phyloP scores from a whole-genome alignment of 2,888 invertebrate genomes.

The Chymomyza caudatula region DNA sequence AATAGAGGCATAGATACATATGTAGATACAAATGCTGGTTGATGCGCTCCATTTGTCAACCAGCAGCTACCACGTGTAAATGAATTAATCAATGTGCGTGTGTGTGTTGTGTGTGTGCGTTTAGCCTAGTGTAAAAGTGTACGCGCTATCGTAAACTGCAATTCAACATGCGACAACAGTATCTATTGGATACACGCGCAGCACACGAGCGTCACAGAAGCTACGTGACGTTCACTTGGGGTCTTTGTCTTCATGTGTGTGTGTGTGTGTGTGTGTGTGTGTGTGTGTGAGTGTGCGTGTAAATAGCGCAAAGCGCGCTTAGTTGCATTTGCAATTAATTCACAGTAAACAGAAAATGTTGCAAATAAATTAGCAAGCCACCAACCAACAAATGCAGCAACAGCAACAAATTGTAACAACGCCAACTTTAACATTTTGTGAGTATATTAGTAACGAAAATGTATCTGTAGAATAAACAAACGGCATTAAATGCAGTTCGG shows the following conservation, averaged over 20 bases:
- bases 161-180: slow-evolving; percentile 34
- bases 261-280: slow-evolving; percentile 10
- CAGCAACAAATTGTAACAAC: slow-evolving; percentile 20
- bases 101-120: slow-evolving; percentile 19
- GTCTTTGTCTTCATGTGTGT: slow-evolving; percentile 9
- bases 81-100: not conserved
- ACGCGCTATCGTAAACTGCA: slow-evolving; percentile 31
- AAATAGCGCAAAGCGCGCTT: slow-evolving; percentile 67
- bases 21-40: slow-evolving; percentile 16
- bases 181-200: slow-evolving; percentile 36
- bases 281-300: slow-evolving; percentile 36
- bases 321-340: slow-evolving; percentile 68
- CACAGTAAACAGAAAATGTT: slow-evolving; percentile 71
- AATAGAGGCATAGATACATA: slow-evolving; percentile 16
- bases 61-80: slow-evolving; percentile 37
- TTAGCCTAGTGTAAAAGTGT: not conserved
- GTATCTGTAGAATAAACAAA: slow-evolving; percentile 30
- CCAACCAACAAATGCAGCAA: slow-evolving; percentile 18
- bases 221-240: not conserved
- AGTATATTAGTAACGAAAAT: slow-evolving; percentile 14
- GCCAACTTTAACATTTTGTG: too few relatives aligned
- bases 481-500: slow-evolving; percentile 53
- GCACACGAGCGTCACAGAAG: slow-evolving; percentile 4
- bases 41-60: slow-evolving; percentile 53
- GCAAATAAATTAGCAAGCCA: slow-evolving; percentile 69